Evolutionary conservation across 2,113 vertebrate species (phyloP).

Genomic region (Heloderma charlesbogerti): DNA sequence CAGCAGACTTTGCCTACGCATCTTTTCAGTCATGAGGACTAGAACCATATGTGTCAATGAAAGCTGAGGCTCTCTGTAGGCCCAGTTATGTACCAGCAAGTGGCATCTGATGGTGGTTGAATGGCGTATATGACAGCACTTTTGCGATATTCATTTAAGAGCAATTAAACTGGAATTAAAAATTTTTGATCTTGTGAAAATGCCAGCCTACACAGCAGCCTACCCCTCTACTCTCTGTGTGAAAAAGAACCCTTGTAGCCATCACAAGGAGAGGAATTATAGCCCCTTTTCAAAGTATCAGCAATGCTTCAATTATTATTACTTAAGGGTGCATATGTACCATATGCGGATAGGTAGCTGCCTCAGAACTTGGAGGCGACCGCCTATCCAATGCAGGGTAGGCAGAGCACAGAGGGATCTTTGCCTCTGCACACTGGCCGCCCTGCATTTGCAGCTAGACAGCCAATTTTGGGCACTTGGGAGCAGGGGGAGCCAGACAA

Average conservation of each 20-base stretch:
- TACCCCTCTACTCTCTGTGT: neutral
- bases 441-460: too few relatives aligned
- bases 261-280: neutral
- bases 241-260: neutral
- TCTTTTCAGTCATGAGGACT: neutral
- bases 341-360: too few relatives aligned
- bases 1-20: neutral
- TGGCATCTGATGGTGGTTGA: neutral
- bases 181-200: neutral
- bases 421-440: too few relatives aligned
- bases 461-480: too few relatives aligned
- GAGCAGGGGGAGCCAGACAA: too few relatives aligned
- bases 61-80: neutral
- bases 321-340: too few relatives aligned
- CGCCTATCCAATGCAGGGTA: too few relatives aligned
- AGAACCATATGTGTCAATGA: neutral
- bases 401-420: too few relatives aligned
- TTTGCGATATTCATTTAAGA: neutral
- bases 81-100: neutral
- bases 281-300: neutral
- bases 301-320: too few relatives aligned
- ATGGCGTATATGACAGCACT: neutral
- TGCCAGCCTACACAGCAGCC: neutral
- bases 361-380: too few relatives aligned
- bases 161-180: conserved; percentile 1